A percentile compares a stretch with the other conserved stretches of the same genome.
phyloP scores from a whole-genome alignment of 2,888 invertebrate species.

The Cheilosia vernalis region DNA sequence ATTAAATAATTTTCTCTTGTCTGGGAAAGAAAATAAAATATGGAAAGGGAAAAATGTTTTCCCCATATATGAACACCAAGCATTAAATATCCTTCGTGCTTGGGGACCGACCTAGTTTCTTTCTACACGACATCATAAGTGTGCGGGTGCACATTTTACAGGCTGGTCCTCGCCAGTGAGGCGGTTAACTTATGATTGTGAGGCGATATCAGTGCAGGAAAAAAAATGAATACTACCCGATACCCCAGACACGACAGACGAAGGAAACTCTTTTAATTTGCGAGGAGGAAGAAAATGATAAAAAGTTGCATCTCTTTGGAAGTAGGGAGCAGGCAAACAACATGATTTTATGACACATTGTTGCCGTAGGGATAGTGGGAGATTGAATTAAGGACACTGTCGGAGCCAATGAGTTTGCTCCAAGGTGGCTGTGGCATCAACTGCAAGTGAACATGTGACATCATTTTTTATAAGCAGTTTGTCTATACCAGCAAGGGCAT shows the following conservation, averaged over 20 bases:
- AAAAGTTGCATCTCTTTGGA: not conserved
- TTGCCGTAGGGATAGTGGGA: not conserved
- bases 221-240: not conserved
- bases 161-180: not conserved
- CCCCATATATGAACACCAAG: not conserved
- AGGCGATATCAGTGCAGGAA: not conserved
- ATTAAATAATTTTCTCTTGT: not conserved
- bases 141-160: not conserved
- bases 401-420: slow-evolving; percentile 1
- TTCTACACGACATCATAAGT: not conserved
- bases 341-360: not conserved
- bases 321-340: not conserved
- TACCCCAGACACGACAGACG: not conserved
- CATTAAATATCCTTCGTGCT: slow-evolving; percentile 13
- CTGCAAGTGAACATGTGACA: too few relatives aligned
- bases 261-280: not conserved
- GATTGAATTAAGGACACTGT: slow-evolving; percentile 18
- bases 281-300: not conserved
- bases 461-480: too few relatives aligned
- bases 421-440: not conserved
- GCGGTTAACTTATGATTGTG: not conserved
- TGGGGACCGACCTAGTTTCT: slow-evolving; percentile 26
- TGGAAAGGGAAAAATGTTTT: not conserved
- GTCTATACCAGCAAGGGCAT: too few relatives aligned
- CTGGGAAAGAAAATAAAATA: not conserved